These are phyloP conservation scores for Lasioglossum lativentre DNA, from an alignment of 2,888 invertebrate species.

Conservation along the genomic window DNA sequence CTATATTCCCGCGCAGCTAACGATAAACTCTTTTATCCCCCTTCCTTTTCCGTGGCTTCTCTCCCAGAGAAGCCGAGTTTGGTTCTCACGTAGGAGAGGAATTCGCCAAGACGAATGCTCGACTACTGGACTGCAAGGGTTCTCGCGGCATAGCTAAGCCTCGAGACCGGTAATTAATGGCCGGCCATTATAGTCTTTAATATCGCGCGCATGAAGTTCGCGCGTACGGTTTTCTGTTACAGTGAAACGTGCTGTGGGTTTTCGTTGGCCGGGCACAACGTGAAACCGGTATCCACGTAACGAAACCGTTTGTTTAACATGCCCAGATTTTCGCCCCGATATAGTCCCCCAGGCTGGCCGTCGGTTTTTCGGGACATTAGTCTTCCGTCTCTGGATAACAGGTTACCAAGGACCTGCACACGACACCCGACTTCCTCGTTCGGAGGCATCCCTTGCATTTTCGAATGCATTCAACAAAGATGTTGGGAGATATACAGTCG, in stretches of 20 bases:
- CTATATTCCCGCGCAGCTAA: conserved; percentile 65
- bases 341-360: not conserved
- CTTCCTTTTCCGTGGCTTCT: conserved; percentile 48
- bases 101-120: conserved; percentile 77
- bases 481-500: not conserved
- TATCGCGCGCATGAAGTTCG: conserved; percentile 78
- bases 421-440: not conserved
- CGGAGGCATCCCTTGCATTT: not conserved
- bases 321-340: conserved; percentile 26
- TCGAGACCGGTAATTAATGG: conserved; percentile 76
- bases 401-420: conserved; percentile 1
- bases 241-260: conserved; percentile 59
- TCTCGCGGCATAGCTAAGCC: conserved; percentile 58
- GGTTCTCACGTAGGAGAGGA: conserved; percentile 79
- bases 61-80: conserved; percentile 64
- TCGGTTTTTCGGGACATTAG: conserved; percentile 17
- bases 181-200: conserved; percentile 78
- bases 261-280: conserved; percentile 49
- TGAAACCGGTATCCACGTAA: conserved; percentile 39
- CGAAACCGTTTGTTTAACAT: conserved; percentile 41
- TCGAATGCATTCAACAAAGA: not conserved
- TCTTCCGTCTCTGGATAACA: conserved; percentile 21
- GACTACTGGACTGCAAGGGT: conserved; percentile 70
- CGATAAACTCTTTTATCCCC: conserved; percentile 66
- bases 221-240: conserved; percentile 69